Evolutionary conservation across 2,888 invertebrate species (phyloP).

Genomic region (Dynastes maya): DNA sequence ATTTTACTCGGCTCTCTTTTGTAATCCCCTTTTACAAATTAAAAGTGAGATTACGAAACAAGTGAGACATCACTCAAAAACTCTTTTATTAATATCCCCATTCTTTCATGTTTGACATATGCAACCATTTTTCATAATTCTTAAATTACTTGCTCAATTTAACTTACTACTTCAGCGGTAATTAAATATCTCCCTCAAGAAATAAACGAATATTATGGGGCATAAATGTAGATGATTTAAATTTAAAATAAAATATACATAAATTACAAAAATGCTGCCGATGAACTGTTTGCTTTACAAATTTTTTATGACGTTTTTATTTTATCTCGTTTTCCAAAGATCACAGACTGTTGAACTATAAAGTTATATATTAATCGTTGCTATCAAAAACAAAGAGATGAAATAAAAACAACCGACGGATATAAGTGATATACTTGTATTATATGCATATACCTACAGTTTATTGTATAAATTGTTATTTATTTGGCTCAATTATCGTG

Average conservation of each 20-base stretch:
- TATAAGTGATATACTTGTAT: constrained; percentile 13
- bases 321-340: neutral
- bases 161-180: too few species aligned
- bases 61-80: too few species aligned
- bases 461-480: constrained; percentile 7
- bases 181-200: neutral
- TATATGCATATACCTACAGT: constrained; percentile 3
- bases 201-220: neutral
- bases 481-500: constrained; percentile 12
- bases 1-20: too few species aligned
- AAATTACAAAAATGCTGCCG: constrained; percentile 20
- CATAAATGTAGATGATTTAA: constrained; percentile 7
- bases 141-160: neutral
- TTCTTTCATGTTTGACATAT: too few species aligned
- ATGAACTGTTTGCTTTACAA: constrained; percentile 5
- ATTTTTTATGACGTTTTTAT: neutral
- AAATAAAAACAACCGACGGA: neutral
- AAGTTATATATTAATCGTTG: neutral
- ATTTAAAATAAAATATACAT: constrained; percentile 7
- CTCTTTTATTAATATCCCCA: too few species aligned
- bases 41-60: too few species aligned
- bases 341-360: constrained; percentile 6
- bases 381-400: neutral
- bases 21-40: too few species aligned
- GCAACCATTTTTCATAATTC: too few species aligned